Evolutionary conservation across 2,113 vertebrate genomes (phyloP).

Genomic region (Rhinopomastus cyanomelas): DNA sequence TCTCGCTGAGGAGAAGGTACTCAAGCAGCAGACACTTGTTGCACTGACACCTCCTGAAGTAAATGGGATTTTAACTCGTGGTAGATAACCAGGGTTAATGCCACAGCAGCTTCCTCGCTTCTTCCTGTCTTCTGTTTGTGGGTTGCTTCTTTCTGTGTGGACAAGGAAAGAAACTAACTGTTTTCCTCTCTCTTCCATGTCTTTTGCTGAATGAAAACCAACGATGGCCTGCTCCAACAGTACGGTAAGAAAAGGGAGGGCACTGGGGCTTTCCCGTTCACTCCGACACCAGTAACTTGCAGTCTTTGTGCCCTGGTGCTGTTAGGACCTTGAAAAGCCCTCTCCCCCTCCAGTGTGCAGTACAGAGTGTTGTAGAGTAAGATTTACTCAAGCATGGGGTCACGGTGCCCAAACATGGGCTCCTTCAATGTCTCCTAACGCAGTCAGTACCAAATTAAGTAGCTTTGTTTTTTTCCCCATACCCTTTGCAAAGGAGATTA

Average conservation of each 20-base stretch:
- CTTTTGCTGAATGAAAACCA: slow-evolving; percentile 9
- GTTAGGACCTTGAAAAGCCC: neutral
- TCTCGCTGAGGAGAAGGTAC: neutral
- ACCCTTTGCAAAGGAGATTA: neutral
- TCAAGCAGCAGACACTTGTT: neutral
- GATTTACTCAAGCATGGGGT: neutral
- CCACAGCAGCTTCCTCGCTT: neutral
- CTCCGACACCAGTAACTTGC: neutral
- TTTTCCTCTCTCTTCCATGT: slow-evolving; percentile 41
- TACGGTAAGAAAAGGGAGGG: slow-evolving; percentile 73
- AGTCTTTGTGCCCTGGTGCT: neutral
- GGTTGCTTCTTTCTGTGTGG: neutral
- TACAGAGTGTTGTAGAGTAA: neutral
- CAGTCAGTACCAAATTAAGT: neutral
- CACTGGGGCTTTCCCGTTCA: neutral
- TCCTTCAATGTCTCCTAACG: neutral
- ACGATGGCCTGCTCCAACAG: slow-evolving; percentile 37
- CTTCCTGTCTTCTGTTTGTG: neutral
- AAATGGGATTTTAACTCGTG: neutral
- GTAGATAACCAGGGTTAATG: neutral
- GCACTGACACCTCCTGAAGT: neutral
- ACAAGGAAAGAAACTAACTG: slow-evolving; percentile 23
- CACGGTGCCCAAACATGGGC: neutral
- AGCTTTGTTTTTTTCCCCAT: neutral
- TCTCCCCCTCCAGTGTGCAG: too few species aligned